Evolutionary conservation across 2,797 vertebrate species (phyloP), one percentile per base, ranked within the genome.

Genomic region (Simalia tracyae): DNA sequence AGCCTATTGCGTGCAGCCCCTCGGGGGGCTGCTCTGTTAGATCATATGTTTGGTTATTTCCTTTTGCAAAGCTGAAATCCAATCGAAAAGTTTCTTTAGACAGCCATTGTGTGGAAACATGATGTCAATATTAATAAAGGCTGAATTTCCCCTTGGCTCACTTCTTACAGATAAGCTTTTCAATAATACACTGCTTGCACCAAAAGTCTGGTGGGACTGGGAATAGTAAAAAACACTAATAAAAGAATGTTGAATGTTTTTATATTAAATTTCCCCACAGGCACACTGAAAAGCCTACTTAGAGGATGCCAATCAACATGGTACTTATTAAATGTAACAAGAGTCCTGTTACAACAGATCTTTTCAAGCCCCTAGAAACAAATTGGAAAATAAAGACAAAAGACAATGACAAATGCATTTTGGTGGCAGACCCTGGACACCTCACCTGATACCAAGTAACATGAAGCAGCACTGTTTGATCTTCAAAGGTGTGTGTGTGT

Each of bases 61-160:
- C 97, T 97, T 97, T 98, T 97, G 97, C 96, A 97, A 97, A 97
- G 85, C 96, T 96, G 96, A 97, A 98, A 98, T 97, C 97, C 97
- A 98, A 97, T 97, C 97, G 98, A 97, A 97, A 97, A 98, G 97
- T 98, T 98, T 98, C 98, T 97, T 97, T 97, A 97, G 97, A 98
- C 97, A 98, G 96, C 96, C 96, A 97, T 97, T 98, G 97, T 98
- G 96, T 95, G 94, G 95, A 96, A 98, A 98, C 97, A 98, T 97
- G 98, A 98, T 98, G 98, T 98, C 98, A 98, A 98, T 98, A 98
- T 98, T 98, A 98, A 98, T 98, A 98, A 98, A 98, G 97, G 95
- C 96, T 98, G 97, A 97, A 97, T 97, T 98, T 98, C 97, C 98
- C 98, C 97, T 97, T 97, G 97, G 97, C 97, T 97, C 97, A 97